phyloP scores from a whole-genome alignment of 1,140 invertebrate genomes.

The Trichonephila clavipes region DNA sequence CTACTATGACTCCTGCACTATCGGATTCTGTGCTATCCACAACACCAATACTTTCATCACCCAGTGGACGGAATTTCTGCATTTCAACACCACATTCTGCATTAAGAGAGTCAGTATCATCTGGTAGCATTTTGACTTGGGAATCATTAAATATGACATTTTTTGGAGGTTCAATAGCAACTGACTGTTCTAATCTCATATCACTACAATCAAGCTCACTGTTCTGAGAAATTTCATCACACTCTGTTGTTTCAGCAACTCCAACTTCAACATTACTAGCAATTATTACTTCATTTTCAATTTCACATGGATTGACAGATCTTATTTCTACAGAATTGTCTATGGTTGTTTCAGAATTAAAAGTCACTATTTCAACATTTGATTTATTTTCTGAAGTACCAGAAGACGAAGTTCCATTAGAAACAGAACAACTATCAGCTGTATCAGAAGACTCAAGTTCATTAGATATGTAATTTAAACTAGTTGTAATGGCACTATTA shows the following conservation, averaged over 20 bases:
- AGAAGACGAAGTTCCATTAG: neutral
- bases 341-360: constrained; percentile 43
- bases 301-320: constrained; percentile 36
- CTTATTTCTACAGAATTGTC: constrained; percentile 50
- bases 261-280: constrained; percentile 63
- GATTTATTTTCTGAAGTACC: constrained; percentile 22
- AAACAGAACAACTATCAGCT: constrained; percentile 58
- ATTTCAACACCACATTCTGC: constrained; percentile 33
- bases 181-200: constrained; percentile 8
- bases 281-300: constrained; percentile 69
- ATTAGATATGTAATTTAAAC: constrained; percentile 73
- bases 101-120: constrained; percentile 38
- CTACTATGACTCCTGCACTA: constrained; percentile 25
- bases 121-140: neutral
- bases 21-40: constrained; percentile 63
- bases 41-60: constrained; percentile 66
- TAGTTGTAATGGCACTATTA: constrained; percentile 75
- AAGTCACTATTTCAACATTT: neutral
- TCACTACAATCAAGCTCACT: constrained; percentile 53
- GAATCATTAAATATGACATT: constrained; percentile 40
- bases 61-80: constrained; percentile 75
- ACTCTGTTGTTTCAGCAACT: constrained; percentile 35
- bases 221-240: constrained; percentile 52
- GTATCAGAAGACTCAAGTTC: constrained; percentile 51
- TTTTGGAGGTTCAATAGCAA: constrained; percentile 25